These are phyloP conservation scores for Rhinopithecus roxellana DNA, from an alignment of 2,113 vertebrate genomes.

Conservation along the genomic window DNA sequence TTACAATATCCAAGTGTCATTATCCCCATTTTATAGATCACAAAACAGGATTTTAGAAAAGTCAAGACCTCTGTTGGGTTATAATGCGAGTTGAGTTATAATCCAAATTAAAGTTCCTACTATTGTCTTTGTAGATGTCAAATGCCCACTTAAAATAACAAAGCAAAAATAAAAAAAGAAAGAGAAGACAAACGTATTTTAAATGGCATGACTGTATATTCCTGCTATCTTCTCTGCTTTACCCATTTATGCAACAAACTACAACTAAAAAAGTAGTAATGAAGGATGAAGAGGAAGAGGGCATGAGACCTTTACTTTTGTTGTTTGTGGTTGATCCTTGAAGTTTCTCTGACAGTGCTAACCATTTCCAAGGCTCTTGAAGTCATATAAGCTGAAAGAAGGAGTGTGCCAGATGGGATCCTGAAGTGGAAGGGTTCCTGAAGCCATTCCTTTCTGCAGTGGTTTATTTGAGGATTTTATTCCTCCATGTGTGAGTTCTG, in stretches of 20 bases:
- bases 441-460: neutral
- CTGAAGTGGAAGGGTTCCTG: neutral
- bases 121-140: neutral
- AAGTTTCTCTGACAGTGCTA: neutral
- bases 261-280: neutral
- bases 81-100: neutral
- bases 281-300: neutral
- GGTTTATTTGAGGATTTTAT: conserved; percentile 38
- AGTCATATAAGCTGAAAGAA: neutral
- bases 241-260: neutral
- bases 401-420: neutral
- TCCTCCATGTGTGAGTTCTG: neutral
- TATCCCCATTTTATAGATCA: neutral
- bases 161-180: neutral
- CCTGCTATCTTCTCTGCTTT: neutral
- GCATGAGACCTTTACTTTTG: neutral
- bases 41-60: neutral
- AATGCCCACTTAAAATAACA: neutral
- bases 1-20: neutral
- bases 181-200: neutral
- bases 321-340: neutral
- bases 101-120: neutral
- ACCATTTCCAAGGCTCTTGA: neutral
- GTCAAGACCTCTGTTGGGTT: neutral
- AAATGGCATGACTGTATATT: neutral